phyloP scores from a whole-genome alignment of 2,113 vertebrate species.

The Mustela nigripes region DNA sequence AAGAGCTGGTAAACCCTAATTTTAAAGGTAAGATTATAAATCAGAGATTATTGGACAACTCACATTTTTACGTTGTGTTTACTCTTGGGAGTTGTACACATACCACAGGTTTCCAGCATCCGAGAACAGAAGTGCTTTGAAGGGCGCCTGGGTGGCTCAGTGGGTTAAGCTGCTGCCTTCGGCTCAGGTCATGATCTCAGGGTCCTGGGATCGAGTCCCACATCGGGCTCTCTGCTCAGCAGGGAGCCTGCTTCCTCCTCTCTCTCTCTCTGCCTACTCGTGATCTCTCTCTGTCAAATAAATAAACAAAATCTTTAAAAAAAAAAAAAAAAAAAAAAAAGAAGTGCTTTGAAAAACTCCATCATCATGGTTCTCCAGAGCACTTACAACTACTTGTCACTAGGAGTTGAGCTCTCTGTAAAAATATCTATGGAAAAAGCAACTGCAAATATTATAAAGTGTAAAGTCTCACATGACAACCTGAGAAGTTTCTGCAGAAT shows the following conservation, averaged over 20 bases:
- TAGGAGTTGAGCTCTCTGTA: not conserved
- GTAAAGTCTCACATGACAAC: slow-evolving; percentile 34
- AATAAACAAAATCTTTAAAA: too few species aligned
- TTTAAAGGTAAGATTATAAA: slow-evolving; percentile 91
- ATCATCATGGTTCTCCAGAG: not conserved
- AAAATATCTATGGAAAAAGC: slow-evolving; percentile 26
- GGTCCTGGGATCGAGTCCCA: too few species aligned
- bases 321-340: too few species aligned
- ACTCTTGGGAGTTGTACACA: not conserved
- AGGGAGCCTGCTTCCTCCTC: too few species aligned
- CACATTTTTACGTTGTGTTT: not conserved
- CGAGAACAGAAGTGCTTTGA: not conserved
- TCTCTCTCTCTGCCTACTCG: too few species aligned
- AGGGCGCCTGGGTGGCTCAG: not conserved
- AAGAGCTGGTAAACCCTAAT: slow-evolving; percentile 94
- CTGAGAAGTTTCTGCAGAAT: slow-evolving; percentile 40
- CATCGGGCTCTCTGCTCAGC: too few species aligned
- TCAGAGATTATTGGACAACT: not conserved
- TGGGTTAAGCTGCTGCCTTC: too few species aligned
- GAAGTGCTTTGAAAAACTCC: not conserved
- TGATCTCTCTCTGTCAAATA: too few species aligned
- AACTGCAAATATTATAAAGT: not conserved
- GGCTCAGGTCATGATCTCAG: too few species aligned
- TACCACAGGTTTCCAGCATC: not conserved
- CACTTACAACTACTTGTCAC: not conserved